Evolutionary conservation across 2,113 vertebrate genomes (phyloP).

Genomic region (Entomyzon cyanotis): DNA sequence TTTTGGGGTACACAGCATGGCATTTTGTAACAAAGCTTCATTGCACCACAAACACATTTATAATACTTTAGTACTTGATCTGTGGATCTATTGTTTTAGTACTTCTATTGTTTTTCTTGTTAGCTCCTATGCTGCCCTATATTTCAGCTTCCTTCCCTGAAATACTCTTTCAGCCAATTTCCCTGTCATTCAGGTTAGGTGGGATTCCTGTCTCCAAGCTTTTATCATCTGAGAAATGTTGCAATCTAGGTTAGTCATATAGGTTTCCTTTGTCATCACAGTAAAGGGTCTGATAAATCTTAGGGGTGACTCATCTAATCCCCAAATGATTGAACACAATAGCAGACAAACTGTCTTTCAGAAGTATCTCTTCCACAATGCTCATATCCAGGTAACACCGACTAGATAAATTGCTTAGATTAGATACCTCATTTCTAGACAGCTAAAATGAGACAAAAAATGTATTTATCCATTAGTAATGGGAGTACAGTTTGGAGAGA

Average conservation of each 20-base stretch:
- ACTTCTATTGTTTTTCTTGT: background rate
- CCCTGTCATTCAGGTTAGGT: background rate
- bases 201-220: background rate
- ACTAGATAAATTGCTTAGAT: background rate
- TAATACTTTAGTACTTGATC: background rate
- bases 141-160: background rate
- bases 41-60: background rate
- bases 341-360: background rate
- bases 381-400: background rate
- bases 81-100: background rate
- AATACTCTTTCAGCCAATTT: background rate
- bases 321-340: background rate
- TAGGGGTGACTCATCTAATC: slow-evolving; percentile 24
- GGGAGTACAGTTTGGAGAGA: background rate
- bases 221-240: background rate
- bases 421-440: background rate
- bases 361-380: background rate
- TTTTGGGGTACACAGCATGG: background rate
- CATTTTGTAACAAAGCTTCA: background rate
- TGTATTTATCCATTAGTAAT: background rate
- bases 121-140: background rate
- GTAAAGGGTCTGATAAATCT: background rate
- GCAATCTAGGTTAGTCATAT: background rate
- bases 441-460: background rate
- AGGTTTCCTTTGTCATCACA: background rate